Base-by-base conservation (phyloP, 2,113 vertebrate genomes). In the Passer domesticus region DNA sequence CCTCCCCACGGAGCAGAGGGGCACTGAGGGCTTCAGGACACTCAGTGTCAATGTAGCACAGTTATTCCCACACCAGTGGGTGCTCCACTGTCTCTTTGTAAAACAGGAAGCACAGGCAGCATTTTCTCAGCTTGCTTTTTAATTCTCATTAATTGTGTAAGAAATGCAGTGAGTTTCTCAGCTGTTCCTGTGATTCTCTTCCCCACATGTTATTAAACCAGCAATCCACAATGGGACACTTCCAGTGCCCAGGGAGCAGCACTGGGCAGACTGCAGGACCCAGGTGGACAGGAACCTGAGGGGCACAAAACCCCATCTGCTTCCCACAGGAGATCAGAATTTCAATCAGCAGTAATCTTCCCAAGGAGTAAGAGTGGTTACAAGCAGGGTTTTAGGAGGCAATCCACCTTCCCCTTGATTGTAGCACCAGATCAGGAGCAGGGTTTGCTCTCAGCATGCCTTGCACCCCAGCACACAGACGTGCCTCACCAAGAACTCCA, bases 391-490 rank as follows among this genome's bases (percentile, higher is more conserved):
- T 46, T 37, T 25, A 30, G 24, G 28, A 70, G 43, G 50, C 9
- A 47, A 23, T 3, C 30, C 22, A 35, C 20, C 28, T 44, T 31
- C 23, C 64, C 33, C 49, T 44, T 24, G 30, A 13, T 11, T 79
- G 64, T 2, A 63, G 43, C 43, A 70, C 7, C 27, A 23, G 24
- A 9, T 17, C 59, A 66, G 64, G 41, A 63, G 53, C 39, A 47
- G 20, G 30, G 8, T 59, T 68, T 73, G 41, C 23, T 87, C 56
- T 96, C 67, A 96, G 33, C 0, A 7, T 4, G 22, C 85, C 58
- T 96, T 97, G 91, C 81, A 95, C 2, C 83, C 96, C 56, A 98
- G 90, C 50, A 97, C 30, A 5, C 96, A 96, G 60, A 96, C 67
- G 0, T 96, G 83, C 56, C 92, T 95, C 53, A 95, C 81, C 55